These are phyloP conservation scores for Anisognathus igniventris DNA, from an alignment of 2,797 vertebrate species.

Conservation along the genomic window DNA sequence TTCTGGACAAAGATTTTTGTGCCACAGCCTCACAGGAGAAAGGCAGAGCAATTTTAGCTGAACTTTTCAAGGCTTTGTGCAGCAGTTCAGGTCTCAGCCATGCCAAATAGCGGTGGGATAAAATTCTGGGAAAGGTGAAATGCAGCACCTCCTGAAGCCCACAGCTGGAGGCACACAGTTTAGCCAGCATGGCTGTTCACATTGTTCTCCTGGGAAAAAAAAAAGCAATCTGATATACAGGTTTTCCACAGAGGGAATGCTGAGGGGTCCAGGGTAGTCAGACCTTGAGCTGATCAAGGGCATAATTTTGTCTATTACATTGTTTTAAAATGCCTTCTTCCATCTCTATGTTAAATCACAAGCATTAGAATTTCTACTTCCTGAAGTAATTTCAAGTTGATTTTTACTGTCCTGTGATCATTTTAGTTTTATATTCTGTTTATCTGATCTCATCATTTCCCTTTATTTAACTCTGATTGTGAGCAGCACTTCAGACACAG, in stretches of 20 bases:
- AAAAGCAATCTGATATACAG: rapidly evolving
- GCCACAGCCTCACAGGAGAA: not conserved
- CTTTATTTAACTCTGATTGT: not conserved
- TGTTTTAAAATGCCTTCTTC: not conserved
- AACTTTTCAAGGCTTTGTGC: not conserved
- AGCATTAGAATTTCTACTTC: not conserved
- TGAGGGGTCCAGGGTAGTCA: not conserved
- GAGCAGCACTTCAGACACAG: not conserved
- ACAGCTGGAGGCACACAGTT: not conserved
- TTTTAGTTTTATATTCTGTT: not conserved
- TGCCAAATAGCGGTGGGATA: not conserved
- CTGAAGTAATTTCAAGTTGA: not conserved
- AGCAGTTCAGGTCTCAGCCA: not conserved
- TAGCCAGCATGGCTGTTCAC: not conserved
- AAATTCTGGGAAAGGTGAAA: not conserved
- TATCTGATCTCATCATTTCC: not conserved
- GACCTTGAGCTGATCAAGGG: not conserved
- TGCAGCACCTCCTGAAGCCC: not conserved
- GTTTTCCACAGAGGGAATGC: not conserved
- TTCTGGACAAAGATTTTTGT: not conserved
- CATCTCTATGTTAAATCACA: not conserved
- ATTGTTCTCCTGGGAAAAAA: not conserved
- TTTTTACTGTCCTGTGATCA: rapidly evolving
- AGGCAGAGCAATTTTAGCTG: not conserved
- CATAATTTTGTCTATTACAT: not conserved